These are phyloP conservation scores for Diprion similis DNA, from an alignment of 1,140 invertebrate species.

Conservation along the genomic window DNA sequence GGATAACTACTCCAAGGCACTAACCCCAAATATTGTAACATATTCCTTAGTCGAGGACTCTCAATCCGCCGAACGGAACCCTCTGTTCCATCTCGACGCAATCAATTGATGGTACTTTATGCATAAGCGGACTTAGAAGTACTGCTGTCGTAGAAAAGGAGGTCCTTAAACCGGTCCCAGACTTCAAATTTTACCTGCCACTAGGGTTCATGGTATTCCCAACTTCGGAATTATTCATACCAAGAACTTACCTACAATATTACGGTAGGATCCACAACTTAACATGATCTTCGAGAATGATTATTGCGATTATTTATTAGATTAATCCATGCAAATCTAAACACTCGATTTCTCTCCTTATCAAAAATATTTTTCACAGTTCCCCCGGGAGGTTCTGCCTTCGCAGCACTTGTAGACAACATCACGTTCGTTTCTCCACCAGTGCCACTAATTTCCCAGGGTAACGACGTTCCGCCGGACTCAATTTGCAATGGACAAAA, in stretches of 20 bases:
- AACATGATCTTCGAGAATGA: neutral
- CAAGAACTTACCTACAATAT: constrained; percentile 19
- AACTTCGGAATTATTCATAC: constrained; percentile 15
- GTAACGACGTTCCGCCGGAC: constrained; percentile 50
- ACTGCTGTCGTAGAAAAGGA: constrained; percentile 64
- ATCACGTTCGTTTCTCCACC: constrained; percentile 57
- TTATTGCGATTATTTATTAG: neutral
- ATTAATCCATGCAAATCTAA: neutral
- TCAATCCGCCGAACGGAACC: too few species aligned
- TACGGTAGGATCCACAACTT: constrained; percentile 17
- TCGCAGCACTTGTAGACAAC: constrained; percentile 50
- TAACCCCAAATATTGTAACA: constrained; percentile 10
- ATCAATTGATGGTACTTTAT: constrained; percentile 67
- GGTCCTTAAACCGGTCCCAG: constrained; percentile 12
- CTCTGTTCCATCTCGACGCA: too few species aligned
- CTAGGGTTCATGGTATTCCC: constrained; percentile 18
- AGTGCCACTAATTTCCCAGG: constrained; percentile 63
- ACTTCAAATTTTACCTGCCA: constrained; percentile 13
- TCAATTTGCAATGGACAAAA: constrained; percentile 66
- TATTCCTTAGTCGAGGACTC: neutral
- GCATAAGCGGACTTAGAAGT: constrained; percentile 78
- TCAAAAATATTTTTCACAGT: constrained; percentile 29
- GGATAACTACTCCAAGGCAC: constrained; percentile 19
- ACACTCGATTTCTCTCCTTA: constrained; percentile 17
- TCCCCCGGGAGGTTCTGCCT: neutral